Base-by-base conservation (phyloP, 2,113 vertebrate species). In the Lamprologus callipterus region DNA sequence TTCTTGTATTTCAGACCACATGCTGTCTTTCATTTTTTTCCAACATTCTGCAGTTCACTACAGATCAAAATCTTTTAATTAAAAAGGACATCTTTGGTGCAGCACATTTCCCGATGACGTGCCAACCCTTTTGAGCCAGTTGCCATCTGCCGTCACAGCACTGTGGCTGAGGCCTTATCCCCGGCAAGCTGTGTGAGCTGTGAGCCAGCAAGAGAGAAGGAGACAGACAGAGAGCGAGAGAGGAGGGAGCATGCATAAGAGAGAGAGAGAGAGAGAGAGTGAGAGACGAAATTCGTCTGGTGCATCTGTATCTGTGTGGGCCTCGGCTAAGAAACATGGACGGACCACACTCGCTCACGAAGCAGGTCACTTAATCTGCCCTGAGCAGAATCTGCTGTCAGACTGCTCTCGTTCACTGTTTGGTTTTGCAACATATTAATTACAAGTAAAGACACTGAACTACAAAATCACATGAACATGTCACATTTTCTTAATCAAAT, bases 21-120 rank as follows among this genome's bases (percentile, higher is more conserved):
- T 87, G 88, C 87, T 68, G 82, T 85, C 91, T 87, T 47, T 90
- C 81, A 90, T 91, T 88, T 83, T 58, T 82, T 58, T 42, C 80
- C 85, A 91, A 94, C 90, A 91, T 92, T 93, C 90, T 90, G 78
- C 91, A 93, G 94, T 94, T 93, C 94, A 88, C 87, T 90, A 85
- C 92, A 93, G 94, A 95, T 95, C 92, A 94, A 91, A 96, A 96
- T 96, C 94, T 95, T 95, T 96, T 95, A 95, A 95, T 96, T 95
- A 95, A 96, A 96, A 95, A 92, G 90, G 95, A 94, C 92, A 95
- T 95, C 94, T 95, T 95, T 95, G 92, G 93, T 93, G 93, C 92
- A 88, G 92, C 94, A 95, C 94, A 94, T 96, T 96, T 95, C 91
- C 89, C 85, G 63, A 90, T 95, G 93, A 95, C 83, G 95, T 94